Conservation (phyloP, 1,140 invertebrate genomes). For the Drosophila mauritiana region DNA sequence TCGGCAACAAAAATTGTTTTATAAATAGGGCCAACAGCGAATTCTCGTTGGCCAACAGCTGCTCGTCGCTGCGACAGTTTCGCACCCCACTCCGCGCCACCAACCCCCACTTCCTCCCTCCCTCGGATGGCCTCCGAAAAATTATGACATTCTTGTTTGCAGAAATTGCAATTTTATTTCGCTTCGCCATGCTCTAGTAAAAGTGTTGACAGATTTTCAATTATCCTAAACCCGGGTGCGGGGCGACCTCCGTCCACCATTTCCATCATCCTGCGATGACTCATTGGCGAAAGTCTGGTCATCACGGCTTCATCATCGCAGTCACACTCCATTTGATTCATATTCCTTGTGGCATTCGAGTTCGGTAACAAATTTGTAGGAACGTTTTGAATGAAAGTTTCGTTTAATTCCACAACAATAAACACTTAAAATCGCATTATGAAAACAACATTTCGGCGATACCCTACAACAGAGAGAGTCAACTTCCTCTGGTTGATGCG, state of each 20-base stretch:
- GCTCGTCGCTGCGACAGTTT: conserved; percentile 27
- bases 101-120: no score
- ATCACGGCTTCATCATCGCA: conserved; percentile 6
- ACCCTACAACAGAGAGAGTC: conserved; percentile 3
- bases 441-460: conserved; percentile 47
- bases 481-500: no score
- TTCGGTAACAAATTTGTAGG: conserved; percentile 22
- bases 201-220: conserved; percentile 81
- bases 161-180: conserved; percentile 70
- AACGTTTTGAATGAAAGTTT: conserved; percentile 15
- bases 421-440: conserved; percentile 82
- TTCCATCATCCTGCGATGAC: conserved; percentile 40
- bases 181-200: conserved; percentile 74
- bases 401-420: conserved; percentile 76
- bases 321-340: conserved; percentile 74
- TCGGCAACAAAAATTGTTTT: conserved; percentile 32
- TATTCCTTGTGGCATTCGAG: conserved; percentile 66
- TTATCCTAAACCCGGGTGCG: conserved; percentile 53
- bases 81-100: not conserved
- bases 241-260: conserved; percentile 26
- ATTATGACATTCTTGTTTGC: conserved; percentile 76
- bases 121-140: conserved; percentile 15
- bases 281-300: not conserved
- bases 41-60: conserved; percentile 33
- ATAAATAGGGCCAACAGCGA: conserved; percentile 49